phyloP scores from a whole-genome alignment of 2,113 vertebrate species.

The Rhinolophus sinicus region DNA sequence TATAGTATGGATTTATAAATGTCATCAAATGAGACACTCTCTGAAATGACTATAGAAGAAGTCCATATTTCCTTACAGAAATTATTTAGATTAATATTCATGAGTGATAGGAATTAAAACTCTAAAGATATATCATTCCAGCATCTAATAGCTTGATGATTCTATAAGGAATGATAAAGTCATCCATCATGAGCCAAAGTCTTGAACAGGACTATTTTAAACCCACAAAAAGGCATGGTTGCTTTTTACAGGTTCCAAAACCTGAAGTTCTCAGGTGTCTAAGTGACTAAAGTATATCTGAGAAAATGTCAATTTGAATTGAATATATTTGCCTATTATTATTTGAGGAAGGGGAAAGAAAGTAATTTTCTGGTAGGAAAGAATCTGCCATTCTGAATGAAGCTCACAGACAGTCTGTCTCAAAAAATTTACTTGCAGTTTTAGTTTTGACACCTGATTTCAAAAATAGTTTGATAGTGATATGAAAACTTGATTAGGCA shows the following conservation, averaged over 20 bases:
- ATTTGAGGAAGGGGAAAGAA: conserved; percentile 48
- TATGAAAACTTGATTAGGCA: conserved; percentile 80
- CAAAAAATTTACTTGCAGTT: conserved; percentile 64
- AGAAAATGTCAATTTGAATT: conserved; percentile 48
- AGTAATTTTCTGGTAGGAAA: conserved; percentile 57
- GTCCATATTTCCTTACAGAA: background rate
- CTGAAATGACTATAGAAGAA: conserved; percentile 22
- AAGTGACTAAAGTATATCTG: background rate
- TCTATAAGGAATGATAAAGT: conserved; percentile 8
- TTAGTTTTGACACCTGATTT: conserved; percentile 82
- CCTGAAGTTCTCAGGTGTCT: background rate
- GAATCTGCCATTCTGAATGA: conserved; percentile 41
- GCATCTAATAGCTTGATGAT: background rate
- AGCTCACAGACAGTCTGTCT: conserved; percentile 51
- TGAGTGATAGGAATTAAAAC: conserved; percentile 21
- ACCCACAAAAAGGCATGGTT: background rate
- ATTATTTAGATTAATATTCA: conserved; percentile 34
- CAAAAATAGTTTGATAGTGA: conserved; percentile 53
- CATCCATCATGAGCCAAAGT: background rate
- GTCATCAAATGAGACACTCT: background rate
- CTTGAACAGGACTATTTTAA: background rate
- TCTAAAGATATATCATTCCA: background rate
- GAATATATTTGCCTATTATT: conserved; percentile 64
- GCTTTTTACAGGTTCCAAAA: background rate
- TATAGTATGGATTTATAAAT: background rate